Conservation (phyloP, 2,113 vertebrate genomes). For the Panthera uncia region DNA sequence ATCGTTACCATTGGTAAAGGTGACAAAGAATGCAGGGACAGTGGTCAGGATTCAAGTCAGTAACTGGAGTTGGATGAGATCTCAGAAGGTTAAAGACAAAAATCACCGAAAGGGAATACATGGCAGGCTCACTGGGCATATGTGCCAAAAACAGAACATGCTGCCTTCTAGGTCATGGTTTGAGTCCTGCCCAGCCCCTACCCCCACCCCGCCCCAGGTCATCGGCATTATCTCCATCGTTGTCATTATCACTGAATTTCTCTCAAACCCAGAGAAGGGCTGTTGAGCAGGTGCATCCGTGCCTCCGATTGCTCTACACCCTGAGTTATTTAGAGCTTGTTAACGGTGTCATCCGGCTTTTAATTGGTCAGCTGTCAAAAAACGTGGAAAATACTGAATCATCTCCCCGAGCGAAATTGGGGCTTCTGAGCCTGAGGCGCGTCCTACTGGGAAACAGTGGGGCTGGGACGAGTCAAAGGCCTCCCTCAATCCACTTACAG, state of each 20-base stretch:
- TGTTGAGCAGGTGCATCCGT: neutral
- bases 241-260: slow-evolving; percentile 49
- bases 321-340: slow-evolving; percentile 64
- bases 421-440: neutral
- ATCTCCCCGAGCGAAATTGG: slow-evolving; percentile 60
- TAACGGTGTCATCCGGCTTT: slow-evolving; percentile 45
- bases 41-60: neutral
- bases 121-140: neutral
- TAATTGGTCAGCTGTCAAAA: slow-evolving; percentile 80
- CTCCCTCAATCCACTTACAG: neutral
- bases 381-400: slow-evolving; percentile 41
- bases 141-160: neutral
- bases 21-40: neutral
- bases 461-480: neutral
- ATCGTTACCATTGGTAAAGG: neutral
- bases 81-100: slow-evolving; percentile 50
- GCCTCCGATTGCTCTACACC: neutral
- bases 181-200: neutral
- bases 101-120: neutral
- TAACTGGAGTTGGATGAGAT: neutral
- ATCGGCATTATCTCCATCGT: neutral
- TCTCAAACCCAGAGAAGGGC: neutral
- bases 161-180: slow-evolving; percentile 27
- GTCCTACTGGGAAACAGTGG: neutral
- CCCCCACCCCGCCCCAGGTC: neutral